Evolutionary conservation across 92 coral and sea anemone genomes (phyloP), one percentile per base, ranked within the genome.

Genomic region (Ricordea florida): DNA sequence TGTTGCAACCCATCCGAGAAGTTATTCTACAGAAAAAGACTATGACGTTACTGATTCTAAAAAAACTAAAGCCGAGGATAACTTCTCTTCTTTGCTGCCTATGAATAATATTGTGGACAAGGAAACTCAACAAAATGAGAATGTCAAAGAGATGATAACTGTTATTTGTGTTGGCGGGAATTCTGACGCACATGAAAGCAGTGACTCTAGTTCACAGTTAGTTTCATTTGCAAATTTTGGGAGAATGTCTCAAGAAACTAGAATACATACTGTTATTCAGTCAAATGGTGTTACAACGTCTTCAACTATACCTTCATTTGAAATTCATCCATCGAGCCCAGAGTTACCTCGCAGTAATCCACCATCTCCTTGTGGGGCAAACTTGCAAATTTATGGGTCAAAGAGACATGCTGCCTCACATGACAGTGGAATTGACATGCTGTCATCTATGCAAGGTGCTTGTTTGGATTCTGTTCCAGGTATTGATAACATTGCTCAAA

Each of bases 341-440:
- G 52, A 40, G 4, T 30, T 41, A 6, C 10, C 30, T 5, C 27
- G 30, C 56, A 30, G 41, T 3, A 53, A 70, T 27, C 77, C n/a
- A 17, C 28, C 16, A 1, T 70, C 77, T 55, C 65, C 65, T 17
- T n/a, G n/a, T n/a, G n/a, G n/a, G n/a, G n/a, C n/a, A n/a, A n/a
- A n/a, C n/a, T n/a, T n/a, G n/a, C n/a, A n/a, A n/a, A n/a, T n/a
- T n/a, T n/a, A n/a, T n/a, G 65, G 66, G 10, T 28, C 59, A 8
- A 32, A 73, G 32, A 43, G 70, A 32, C 55, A 57, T 45, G 58
- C 70, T 1, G 80, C 70, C 15, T 73, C 80, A 1, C 80, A 73
- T 24, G 80, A 73, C 70, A 73, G 80, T 73, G 80, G 80, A 7
- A 73, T 73, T 33, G 80, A 73, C 40, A 40, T 28, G 25, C 45